Evolutionary conservation across 2,797 vertebrate species (phyloP).

Genomic region (Artibeus jamaicensis): DNA sequence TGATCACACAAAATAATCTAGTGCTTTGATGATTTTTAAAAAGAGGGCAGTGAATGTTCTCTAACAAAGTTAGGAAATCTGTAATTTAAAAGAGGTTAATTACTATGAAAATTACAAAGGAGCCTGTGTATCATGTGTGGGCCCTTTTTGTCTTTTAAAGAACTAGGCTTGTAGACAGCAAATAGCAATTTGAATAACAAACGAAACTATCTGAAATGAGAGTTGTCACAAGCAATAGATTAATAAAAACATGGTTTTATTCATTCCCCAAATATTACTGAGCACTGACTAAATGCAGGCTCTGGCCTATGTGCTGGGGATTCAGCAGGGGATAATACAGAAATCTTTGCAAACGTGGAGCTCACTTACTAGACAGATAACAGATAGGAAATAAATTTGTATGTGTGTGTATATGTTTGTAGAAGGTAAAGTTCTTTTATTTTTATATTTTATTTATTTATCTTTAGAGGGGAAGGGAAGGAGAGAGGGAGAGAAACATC

Average conservation of each 20-base stretch:
- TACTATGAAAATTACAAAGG: background rate
- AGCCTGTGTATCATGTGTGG: background rate
- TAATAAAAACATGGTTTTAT: background rate
- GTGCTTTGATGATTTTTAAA: background rate
- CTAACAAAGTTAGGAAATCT: background rate
- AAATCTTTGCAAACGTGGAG: background rate
- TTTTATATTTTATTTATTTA: too few species aligned
- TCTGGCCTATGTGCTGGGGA: background rate
- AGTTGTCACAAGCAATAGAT: background rate
- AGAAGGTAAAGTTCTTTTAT: background rate
- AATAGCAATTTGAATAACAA: background rate
- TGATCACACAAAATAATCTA: background rate
- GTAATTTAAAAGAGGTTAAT: background rate
- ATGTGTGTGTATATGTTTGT: background rate
- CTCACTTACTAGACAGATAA: background rate
- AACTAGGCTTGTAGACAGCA: background rate
- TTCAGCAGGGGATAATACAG: background rate
- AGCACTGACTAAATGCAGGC: background rate
- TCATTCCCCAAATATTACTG: background rate
- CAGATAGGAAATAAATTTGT: background rate
- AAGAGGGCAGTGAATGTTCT: background rate
- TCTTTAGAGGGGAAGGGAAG: too few species aligned
- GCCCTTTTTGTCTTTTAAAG: background rate
- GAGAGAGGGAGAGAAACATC: too few species aligned
- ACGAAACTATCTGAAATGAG: background rate